A percentile compares a stretch with the other conserved stretches of the same genome.
These are phyloP conservation scores for Bombus breviceps DNA, from an alignment of 1,140 invertebrate genomes.

Conservation along the genomic window DNA sequence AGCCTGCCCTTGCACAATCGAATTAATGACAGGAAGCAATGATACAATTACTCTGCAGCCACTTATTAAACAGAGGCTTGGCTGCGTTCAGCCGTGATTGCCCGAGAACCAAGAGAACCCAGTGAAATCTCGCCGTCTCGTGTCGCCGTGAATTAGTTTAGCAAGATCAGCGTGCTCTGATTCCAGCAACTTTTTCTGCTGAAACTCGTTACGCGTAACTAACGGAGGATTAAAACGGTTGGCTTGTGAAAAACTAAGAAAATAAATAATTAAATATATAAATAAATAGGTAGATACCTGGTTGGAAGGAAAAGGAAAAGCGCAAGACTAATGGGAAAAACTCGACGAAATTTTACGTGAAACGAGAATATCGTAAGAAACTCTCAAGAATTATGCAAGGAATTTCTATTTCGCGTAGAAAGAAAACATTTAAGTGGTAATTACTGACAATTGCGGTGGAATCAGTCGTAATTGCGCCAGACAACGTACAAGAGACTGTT, in stretches of 20 bases:
- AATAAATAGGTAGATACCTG: neutral
- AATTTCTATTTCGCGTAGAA: neutral
- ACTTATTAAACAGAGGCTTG: slow-evolving; percentile 31
- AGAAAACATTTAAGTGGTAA: neutral
- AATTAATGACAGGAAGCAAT: slow-evolving; percentile 45
- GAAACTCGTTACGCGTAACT: neutral
- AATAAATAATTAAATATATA: neutral
- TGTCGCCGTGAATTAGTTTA: neutral
- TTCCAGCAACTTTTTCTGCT: neutral
- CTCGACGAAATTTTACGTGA: neutral
- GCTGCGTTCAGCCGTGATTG: slow-evolving; percentile 17
- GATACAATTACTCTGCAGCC: slow-evolving; percentile 31
- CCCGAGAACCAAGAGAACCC: slow-evolving; percentile 7
- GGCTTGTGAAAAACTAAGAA: neutral
- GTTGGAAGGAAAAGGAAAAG: neutral
- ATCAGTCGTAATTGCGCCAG: neutral
- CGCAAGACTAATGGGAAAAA: too few species aligned
- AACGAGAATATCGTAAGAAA: too few species aligned
- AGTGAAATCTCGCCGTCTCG: slow-evolving; percentile 19
- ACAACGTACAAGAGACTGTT: too few species aligned
- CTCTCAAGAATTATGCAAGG: too few species aligned
- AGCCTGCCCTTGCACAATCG: slow-evolving; percentile 28
- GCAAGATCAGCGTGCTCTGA: neutral
- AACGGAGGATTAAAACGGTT: neutral
- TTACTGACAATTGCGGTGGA: neutral